Conservation (phyloP, 2,888 invertebrate genomes). For the Xestoiulus laeticollis region DNA sequence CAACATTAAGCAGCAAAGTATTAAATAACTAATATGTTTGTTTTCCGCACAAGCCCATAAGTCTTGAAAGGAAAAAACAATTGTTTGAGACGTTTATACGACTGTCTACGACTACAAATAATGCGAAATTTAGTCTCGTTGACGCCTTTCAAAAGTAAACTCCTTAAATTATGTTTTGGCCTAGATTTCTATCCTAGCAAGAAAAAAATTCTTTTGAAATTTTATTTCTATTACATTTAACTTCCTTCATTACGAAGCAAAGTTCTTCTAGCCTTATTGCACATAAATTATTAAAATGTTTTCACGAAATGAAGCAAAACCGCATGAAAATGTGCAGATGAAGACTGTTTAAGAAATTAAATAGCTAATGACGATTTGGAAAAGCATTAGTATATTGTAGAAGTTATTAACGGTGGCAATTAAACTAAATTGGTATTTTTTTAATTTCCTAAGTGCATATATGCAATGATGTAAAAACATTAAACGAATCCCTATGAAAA, state of each 20-base stretch:
- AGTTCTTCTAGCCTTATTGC: neutral
- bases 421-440: neutral
- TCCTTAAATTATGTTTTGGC: neutral
- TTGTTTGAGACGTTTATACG: neutral
- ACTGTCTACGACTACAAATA: neutral
- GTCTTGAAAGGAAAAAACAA: neutral
- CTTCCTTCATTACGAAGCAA: neutral
- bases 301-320: neutral
- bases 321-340: neutral
- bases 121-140: neutral
- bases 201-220: neutral
- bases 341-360: constrained; percentile 4
- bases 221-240: neutral
- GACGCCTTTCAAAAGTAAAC: neutral
- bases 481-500: neutral
- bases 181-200: neutral
- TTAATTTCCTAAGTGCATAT: constrained; percentile 13
- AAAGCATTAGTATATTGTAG: constrained; percentile 2
- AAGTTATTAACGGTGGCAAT: neutral
- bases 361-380: neutral
- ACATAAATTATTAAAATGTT: neutral
- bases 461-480: neutral
- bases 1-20: neutral
- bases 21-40: constrained; percentile 30
- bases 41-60: neutral